Base-by-base conservation (phyloP, 2,888 invertebrate genomes). In the Pseudoips prasinana region DNA sequence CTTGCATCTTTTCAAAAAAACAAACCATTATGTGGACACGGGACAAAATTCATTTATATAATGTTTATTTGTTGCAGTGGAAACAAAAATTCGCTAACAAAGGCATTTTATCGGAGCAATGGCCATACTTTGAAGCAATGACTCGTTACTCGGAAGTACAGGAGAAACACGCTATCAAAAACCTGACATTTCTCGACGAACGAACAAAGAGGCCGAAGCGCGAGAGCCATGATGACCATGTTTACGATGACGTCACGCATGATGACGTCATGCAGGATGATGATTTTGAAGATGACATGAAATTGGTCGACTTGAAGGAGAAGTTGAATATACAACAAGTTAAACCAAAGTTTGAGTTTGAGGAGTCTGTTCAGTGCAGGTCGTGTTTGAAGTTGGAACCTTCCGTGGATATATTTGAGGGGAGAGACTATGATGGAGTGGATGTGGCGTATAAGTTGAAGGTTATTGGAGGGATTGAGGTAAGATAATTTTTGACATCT, bases 81-180 rank as follows among this genome's bases (percentile, higher is more conserved):
- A 87, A 88, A 66, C 66, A 62, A 17, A 87, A 86, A 62, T 87
- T 86, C 46, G 81, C 83, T 1, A 70, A 60, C 38, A 83, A 85
- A 57, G 88, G 88, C 2, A 72, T 83, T 29, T 54, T 87, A 6
- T 80, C 68, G 39, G 88, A 85, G 41, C 74, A 79, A 14, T 88
- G 88, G 88, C 85, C 82, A 6, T 87, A 76, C 43, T 87, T 64
- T 44, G 82, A 82, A 5, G 74, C 74, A 1, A 74, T 88, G 66
- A 41, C 63, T 1, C 68, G 64, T 17, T 85, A 78, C 55, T 54
- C 58, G 1, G 65, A 72, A 35, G 42, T 61, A 4, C 63, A 64
- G 10, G 57, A 57, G 18, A 58, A 55, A 14, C 30, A 46, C 1
- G 55, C 58, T 0, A 49, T 53, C 5, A 53, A 55, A 10, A 56